Conservation (phyloP, 2,888 invertebrate genomes). For the Catocala sponsa region DNA sequence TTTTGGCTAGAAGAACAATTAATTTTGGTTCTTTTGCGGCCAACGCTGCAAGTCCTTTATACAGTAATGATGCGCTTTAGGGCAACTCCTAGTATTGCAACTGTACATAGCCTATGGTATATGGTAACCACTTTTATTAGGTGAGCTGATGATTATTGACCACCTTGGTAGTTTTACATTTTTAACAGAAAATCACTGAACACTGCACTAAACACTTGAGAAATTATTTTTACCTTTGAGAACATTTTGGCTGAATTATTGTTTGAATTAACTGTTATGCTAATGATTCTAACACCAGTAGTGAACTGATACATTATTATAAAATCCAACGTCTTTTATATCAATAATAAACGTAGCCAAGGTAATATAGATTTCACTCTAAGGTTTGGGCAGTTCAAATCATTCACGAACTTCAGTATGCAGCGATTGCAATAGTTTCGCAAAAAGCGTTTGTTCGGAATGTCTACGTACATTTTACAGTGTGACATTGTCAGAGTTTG, state of each 20-base stretch:
- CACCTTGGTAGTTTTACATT: not conserved
- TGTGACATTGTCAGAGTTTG: slow-evolving; percentile 66
- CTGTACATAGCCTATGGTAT: no score
- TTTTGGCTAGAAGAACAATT: no score
- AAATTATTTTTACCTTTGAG: slow-evolving; percentile 68
- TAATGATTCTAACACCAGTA: slow-evolving; percentile 61
- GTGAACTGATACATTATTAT: slow-evolving; percentile 73
- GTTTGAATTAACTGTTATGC: slow-evolving; percentile 53
- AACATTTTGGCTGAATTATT: slow-evolving; percentile 64
- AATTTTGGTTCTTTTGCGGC: no score
- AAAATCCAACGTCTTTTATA: slow-evolving; percentile 79
- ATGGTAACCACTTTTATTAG: no score
- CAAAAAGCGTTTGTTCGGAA: slow-evolving; percentile 62
- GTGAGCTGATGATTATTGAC: no score
- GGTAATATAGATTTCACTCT: slow-evolving; percentile 81
- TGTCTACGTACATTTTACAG: slow-evolving; percentile 56
- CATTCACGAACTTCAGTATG: slow-evolving; percentile 64
- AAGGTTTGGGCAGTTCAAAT: slow-evolving; percentile 66
- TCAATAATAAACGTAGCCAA: slow-evolving; percentile 74
- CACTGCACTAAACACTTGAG: slow-evolving; percentile 24
- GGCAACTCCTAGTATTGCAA: no score
- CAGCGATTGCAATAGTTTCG: slow-evolving; percentile 70
- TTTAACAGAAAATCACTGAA: slow-evolving; percentile 2
- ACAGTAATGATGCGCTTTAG: no score
- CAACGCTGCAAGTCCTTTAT: no score